phyloP scores from a whole-genome alignment of 2,888 invertebrate genomes.

The Tyria jacobaeae region DNA sequence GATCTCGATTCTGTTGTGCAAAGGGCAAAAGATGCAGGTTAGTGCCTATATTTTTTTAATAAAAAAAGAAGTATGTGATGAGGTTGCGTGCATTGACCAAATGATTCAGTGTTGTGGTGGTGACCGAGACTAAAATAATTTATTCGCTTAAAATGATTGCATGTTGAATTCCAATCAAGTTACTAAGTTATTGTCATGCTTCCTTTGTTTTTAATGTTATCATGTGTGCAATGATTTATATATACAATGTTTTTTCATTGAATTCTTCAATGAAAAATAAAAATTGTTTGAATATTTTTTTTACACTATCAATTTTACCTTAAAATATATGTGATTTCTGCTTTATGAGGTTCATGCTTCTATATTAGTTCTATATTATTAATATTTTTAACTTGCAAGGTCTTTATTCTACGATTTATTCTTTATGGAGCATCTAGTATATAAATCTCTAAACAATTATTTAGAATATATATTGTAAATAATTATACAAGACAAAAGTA shows the following conservation, averaged over 20 bases:
- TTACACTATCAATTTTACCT: neutral
- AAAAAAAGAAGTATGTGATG: conserved; percentile 40
- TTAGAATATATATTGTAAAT: no score
- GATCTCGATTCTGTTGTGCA: conserved; percentile 97
- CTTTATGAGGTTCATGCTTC: neutral
- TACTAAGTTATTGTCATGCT: conserved; percentile 47
- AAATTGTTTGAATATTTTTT: no score
- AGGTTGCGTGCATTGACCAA: conserved; percentile 54
- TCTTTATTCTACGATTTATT: neutral
- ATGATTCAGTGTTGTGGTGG: conserved; percentile 48
- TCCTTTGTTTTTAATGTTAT: conserved; percentile 14
- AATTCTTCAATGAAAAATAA: no score
- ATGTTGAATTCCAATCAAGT: conserved; percentile 48
- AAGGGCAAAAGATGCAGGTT: conserved; percentile 97
- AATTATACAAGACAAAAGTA: no score
- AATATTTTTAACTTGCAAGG: neutral
- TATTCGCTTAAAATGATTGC: conserved; percentile 58
- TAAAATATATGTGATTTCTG: neutral
- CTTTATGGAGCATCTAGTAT: neutral
- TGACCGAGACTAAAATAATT: conserved; percentile 54
- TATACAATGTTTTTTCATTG: no score
- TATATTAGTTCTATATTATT: neutral
- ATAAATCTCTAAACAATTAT: no score
- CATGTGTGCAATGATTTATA: neutral
- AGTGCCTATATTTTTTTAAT: conserved; percentile 36